These are phyloP conservation scores for Molossus molossus DNA, from an alignment of 2,797 vertebrate species.

Conservation along the genomic window DNA sequence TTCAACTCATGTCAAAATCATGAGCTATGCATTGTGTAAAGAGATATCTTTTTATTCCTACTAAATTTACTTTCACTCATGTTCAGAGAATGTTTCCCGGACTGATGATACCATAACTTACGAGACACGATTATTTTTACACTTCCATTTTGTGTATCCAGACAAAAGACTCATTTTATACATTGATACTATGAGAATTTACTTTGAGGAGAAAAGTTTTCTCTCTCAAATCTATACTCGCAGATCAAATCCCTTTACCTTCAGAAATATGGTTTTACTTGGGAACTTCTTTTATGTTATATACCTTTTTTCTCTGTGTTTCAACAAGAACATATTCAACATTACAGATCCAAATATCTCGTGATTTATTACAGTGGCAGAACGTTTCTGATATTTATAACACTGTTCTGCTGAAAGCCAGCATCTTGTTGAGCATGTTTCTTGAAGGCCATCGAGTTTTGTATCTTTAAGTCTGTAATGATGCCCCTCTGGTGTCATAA, in stretches of 20 bases:
- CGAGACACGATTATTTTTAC: background rate
- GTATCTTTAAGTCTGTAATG: background rate
- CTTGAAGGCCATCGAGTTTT: background rate
- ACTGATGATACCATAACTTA: background rate
- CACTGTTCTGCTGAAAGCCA: background rate
- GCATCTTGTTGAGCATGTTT: background rate
- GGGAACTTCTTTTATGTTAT: slow-evolving; percentile 22
- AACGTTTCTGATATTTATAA: slow-evolving; percentile 6
- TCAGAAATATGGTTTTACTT: background rate
- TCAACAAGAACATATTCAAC: background rate
- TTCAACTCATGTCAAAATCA: background rate
- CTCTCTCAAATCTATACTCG: background rate
- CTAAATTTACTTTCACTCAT: background rate
- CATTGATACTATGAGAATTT: background rate
- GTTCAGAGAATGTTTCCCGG: background rate
- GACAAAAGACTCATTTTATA: background rate
- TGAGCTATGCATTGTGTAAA: background rate
- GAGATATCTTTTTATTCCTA: background rate
- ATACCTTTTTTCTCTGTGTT: background rate
- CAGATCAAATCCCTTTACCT: background rate
- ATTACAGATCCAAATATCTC: background rate
- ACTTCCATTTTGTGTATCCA: background rate
- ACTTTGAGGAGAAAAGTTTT: background rate
- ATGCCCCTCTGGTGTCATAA: background rate
- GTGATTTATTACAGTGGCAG: background rate